These are phyloP conservation scores for Silurus asotus DNA, from an alignment of 2,113 vertebrate genomes.

Conservation along the genomic window DNA sequence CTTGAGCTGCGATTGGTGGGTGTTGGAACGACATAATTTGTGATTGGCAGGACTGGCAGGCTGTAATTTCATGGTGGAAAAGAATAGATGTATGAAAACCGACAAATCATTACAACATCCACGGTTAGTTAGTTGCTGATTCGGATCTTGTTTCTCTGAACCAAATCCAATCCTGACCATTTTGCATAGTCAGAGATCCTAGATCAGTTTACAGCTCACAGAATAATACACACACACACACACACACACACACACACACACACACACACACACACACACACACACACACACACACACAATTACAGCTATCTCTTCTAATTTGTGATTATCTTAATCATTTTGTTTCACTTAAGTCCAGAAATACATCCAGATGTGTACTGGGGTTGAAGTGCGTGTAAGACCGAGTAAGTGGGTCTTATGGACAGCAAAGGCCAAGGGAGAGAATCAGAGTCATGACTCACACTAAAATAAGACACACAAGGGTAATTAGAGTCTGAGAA, in stretches of 20 bases:
- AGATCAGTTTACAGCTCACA: conserved; percentile 12
- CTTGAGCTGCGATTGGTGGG: conserved; percentile 40
- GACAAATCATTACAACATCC: conserved; percentile 35
- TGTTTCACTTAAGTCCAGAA: conserved; percentile 19
- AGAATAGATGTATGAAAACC: conserved; percentile 28
- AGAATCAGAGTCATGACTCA: conserved; percentile 25
- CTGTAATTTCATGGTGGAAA: conserved; percentile 41
- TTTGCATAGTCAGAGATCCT: conserved; percentile 6
- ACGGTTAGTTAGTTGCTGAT: conserved; percentile 18
- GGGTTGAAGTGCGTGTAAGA: conserved; percentile 10
- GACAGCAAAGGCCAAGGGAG: not conserved
- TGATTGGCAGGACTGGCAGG: conserved; percentile 38
- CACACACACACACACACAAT: conserved; percentile 18
- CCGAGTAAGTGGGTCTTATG: conserved; percentile 22
- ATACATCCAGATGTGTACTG: conserved; percentile 40
- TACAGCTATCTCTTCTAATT: not conserved
- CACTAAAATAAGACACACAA: conserved; percentile 21
- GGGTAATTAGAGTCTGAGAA: conserved; percentile 30
- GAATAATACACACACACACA: not conserved
- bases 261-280: conserved; percentile 21
- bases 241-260: conserved; percentile 10
- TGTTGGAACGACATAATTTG: conserved; percentile 31
- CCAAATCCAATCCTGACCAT: not conserved
- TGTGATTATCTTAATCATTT: conserved; percentile 24
- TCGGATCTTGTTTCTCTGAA: conserved; percentile 4